Evolutionary conservation across 2,113 vertebrate species (phyloP), one percentile per base, ranked within the genome.

Genomic region (Nasalis larvatus): DNA sequence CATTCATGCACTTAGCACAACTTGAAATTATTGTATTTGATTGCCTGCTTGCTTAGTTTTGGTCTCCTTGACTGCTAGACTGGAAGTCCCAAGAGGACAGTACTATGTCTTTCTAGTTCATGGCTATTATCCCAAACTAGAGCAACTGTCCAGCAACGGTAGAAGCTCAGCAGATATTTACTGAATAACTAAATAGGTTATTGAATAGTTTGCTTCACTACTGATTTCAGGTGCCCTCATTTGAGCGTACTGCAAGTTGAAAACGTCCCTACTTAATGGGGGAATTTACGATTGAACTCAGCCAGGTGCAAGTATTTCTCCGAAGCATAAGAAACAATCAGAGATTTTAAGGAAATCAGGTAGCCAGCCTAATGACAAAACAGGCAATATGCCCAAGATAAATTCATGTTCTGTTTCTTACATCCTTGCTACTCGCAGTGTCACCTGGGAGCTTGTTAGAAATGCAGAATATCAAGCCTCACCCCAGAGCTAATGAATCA

Each of bases 331-430:
- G 78, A 86, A 83, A 86, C 76, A 94, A 71, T 81, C 42, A 87
- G 81, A 92, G 66, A 13, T 96, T 94, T 96, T 86, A 94, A 95
- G 80, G 80, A 95, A 89, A 94, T 97, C 52, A 91, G 91, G 45
- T 30, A 91, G 30, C 45, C 91, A 95, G 42, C 56, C 76, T 45
- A 89, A 66, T n/a, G 58, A 84, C 45, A 89, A 83, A 93, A 56
- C 68, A 87, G 81, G 58, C 76, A 40, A 13, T 40, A 20, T 8
- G 20, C 37, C 60, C 85, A 78, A 42, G 47, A 89, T 32, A 86
- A 42, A 83, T 68, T 58, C 35, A 77, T 42, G 45, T 82, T 54
- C 52, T 58, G 52, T 87, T 94, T 83, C 81, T 45, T 86, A 84
- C 14, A 52, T 86, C 80, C 60, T 42, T 73, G 45, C 69, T 58